Evolutionary conservation across 2,888 invertebrate genomes (phyloP).

Genomic region (Callimorpha dominula): DNA sequence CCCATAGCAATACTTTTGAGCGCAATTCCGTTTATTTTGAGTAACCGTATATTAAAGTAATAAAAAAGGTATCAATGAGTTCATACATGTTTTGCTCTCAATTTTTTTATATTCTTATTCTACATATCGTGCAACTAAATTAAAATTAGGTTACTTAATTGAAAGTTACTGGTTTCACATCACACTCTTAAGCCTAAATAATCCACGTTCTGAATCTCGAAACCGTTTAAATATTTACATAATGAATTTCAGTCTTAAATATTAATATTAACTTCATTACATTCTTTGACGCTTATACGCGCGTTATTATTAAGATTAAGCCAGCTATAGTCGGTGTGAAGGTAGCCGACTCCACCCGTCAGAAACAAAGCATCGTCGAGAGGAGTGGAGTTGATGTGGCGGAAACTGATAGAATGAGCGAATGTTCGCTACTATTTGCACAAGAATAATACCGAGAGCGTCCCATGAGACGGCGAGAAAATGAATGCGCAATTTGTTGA

Average conservation of each 20-base stretch:
- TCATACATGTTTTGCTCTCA: no score
- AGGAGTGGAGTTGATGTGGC: conserved; percentile 65
- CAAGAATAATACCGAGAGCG: conserved; percentile 56
- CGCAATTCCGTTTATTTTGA: no score
- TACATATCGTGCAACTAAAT: no score
- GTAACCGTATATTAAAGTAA: no score
- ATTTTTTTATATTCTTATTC: no score
- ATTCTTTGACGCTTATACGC: conserved; percentile 32
- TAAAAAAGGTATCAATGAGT: no score
- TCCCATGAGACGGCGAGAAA: conserved; percentile 59
- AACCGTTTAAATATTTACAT: conserved; percentile 2
- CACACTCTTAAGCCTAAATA: not conserved
- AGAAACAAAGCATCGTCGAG: conserved; percentile 61
- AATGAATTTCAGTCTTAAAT: conserved; percentile 27
- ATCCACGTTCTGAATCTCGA: not conserved
- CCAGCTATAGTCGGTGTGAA: conserved; percentile 44
- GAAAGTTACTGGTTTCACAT: not conserved
- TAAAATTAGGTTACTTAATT: no score
- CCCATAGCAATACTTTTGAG: no score
- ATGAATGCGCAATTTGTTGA: conserved; percentile 69
- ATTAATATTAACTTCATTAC: conserved; percentile 31
- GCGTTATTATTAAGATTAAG: conserved; percentile 15
- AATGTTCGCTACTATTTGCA: conserved; percentile 60
- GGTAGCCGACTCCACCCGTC: conserved; percentile 55
- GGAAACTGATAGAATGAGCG: conserved; percentile 71